Evolutionary conservation across 2,113 vertebrate genomes (phyloP), one percentile per base, ranked within the genome.

Genomic region (Theristicus caerulescens): DNA sequence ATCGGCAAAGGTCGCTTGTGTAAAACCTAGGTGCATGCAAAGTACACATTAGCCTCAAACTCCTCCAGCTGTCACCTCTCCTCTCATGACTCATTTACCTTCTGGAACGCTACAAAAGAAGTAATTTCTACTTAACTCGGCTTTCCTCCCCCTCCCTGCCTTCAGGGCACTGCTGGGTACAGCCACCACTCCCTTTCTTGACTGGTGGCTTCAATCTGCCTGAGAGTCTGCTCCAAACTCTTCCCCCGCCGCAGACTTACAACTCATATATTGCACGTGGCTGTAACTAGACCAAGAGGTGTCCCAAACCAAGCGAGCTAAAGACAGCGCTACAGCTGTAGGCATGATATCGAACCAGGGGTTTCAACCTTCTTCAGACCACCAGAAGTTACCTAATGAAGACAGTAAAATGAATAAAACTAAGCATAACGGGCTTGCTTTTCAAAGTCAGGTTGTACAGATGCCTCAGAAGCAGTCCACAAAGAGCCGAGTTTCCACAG

Each of bases 261-360:
- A 31, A 6, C 7, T 46, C 21, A 6, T 2, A 13, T 14, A 29
- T 13, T 16, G 34, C 64, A 55, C 14, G 2, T 1, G 9, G 31
- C 57, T 42, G 38, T 51, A n/a, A 59, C 25, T 12, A 40, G 6
- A 71, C 9, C 40, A 38, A 24, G 29, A 82, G 36, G 31, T 38
- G 25, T 72, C 65, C 27, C 73, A 69, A 46, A 40, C 15, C 27
- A 65, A 32, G 66, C 8, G 7, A 62, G 19, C 29, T 19, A 29
- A 40, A 88, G 20, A 14, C 65, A 74, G 25, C 3, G 4, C 32
- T 32, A 25, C 38, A 90, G 66, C 32, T 18, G 7, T 1, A 20
- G 36, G 10, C 8, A 2, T 7, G 27, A 11, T 14, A 36, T 5
- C 29, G 18, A 36, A 18, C 18, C 46, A 8, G 21, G 3, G 17